Base-by-base conservation (phyloP, 2,888 invertebrate species). In the Pachliopta kotzebuea region DNA sequence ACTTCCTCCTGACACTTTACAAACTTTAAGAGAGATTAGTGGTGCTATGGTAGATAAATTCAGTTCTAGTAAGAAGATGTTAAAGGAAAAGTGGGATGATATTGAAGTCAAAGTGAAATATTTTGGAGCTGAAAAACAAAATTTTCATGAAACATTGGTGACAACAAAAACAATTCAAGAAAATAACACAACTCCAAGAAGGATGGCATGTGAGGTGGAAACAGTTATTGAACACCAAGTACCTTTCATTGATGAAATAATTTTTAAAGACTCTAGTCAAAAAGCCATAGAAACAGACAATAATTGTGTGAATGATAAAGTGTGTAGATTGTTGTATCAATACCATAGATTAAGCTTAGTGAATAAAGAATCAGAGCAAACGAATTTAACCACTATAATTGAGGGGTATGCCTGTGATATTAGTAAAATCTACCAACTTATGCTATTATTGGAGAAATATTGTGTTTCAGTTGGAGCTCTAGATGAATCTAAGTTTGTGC, bases 71-170 rank as follows among this genome's bases (percentile, higher is more conserved):
- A 93, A 92, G 68, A 93, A 90, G 73, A 87, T 86, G 37, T 77
- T 93, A 31, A 93, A 87, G 78, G 92, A 93, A 70, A 93, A 92
- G 77, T 93, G 93, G 92, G 92, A 88, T 24, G 88, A 84, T 62
- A 85, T 92, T 56, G 93, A 92, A 78, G 92, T 79, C 1, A 89
- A 86, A 82, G 86, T 91, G 81, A 91, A 90, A 76, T 80, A 87
- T 71, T 74, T 88, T 1, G 81, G 85, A 42, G 70, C 74, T 62
- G 88, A 89, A 56, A 89, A 85, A 65, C 80, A 77, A 67, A 71
- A 69, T 20, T 64, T 70, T 18, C 71, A 67, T 23, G 71, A 71
- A 52, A 18, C 68, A 53, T 24, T 42, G 24, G 8, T 55, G 23
- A 65, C 66, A n/a, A n/a, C n/a, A 52, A 69, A 49, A 56, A 56